Base-by-base conservation (phyloP, 1,140 invertebrate genomes). In the Trichoplusia ni region DNA sequence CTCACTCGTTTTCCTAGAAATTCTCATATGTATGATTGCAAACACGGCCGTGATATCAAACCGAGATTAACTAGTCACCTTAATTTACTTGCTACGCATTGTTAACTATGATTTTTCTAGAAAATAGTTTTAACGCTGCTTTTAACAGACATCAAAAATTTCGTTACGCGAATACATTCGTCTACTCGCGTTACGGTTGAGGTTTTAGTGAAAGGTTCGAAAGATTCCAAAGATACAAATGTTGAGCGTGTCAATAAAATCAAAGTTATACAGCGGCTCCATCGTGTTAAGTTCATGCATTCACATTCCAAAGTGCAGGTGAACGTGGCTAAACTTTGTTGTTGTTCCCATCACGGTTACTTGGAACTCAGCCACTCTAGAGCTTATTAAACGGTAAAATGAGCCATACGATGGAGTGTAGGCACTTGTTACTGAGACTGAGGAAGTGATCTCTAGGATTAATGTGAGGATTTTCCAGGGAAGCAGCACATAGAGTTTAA, bases 1-100 rank as follows among this genome's bases (percentile, higher is more conserved):
- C 51, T 60, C 53, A 71, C 27, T 69, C 68, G 77, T 69, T 82
- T 77, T 77, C 78, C 54, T 79, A 58, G 49, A 69, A 72, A 79
- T 73, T 73, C 67, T 74, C 72, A 71, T 64, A 67, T 68, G 61
- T 68, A 68, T 67, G 29, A 67, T 68, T 61, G 13, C 59, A 66
- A 66, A 69, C 54, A 16, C 44, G 42, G 27, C 51, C 70, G 73
- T 76, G 66, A 71, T 75, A 71, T 73, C 33, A 31, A 63, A 21
- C 18, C 23, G 51, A 37, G 51, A 54, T 37, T 38, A 44, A 19
- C 54, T 59, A 59, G 38, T 44, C 21, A 59, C 40, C 37, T 44
- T 59, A 44, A 59, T 44, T 59, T 44, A 44, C 27, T 59, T n/a
- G 38, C 25, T 25, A 44, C 40, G 37, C 40, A 59, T 59, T 31